A percentile compares a stretch with the other conserved stretches of the same genome.
Evolutionary conservation across 1,140 invertebrate genomes (phyloP).

Genomic region (Lerema accius): DNA sequence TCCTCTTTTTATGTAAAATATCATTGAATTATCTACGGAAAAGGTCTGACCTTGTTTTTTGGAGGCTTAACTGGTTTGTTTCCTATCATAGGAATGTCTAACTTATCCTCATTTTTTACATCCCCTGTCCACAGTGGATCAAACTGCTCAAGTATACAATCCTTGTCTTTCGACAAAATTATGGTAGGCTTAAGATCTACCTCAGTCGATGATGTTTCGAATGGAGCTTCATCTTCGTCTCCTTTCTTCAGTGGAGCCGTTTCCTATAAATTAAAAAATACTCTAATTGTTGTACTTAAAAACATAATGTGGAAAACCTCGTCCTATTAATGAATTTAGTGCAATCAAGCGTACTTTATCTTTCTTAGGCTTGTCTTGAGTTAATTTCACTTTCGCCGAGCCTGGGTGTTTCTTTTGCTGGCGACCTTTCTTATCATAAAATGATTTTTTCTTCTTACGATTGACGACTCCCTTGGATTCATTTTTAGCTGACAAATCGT

Average conservation of each 20-base stretch:
- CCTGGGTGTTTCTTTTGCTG: constrained; percentile 1
- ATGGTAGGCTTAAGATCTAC: not conserved
- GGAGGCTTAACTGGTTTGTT: not conserved
- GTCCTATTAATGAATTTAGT: no score
- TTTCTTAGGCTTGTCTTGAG: not conserved
- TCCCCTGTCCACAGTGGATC: constrained; percentile 1
- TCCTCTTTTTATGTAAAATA: no score
- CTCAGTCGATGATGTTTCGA: not conserved
- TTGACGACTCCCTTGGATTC: not conserved
- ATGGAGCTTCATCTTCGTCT: not conserved
- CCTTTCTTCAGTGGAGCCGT: no score
- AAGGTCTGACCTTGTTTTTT: constrained; percentile 8
- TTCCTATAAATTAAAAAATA: no score
- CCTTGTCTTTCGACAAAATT: not conserved
- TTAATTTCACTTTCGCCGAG: not conserved
- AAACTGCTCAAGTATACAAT: constrained; percentile 7
- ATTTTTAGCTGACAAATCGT: not conserved
- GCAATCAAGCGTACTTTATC: no score
- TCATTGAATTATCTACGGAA: no score
- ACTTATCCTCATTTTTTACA: not conserved
- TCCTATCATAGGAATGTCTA: not conserved
- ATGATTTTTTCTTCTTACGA: constrained; percentile 5
- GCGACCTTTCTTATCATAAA: not conserved
- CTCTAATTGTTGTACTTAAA: no score
- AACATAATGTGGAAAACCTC: no score